Conservation (phyloP, 2,797 vertebrate species). For the Myiothlypis chrysogaster region DNA sequence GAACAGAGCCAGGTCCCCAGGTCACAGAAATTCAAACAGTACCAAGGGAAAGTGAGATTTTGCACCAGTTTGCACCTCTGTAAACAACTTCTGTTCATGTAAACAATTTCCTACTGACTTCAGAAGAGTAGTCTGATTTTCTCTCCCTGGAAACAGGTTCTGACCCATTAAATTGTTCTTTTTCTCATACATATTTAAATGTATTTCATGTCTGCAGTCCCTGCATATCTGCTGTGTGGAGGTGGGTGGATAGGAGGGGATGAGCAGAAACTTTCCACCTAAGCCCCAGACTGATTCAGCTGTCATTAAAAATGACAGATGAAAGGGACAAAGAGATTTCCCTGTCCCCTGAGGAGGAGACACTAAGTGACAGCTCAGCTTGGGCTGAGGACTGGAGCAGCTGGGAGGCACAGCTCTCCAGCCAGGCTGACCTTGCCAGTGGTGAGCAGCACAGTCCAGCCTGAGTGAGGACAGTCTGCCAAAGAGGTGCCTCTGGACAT, state of each 20-base stretch:
- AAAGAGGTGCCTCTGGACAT: not conserved
- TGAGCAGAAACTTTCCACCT: not conserved
- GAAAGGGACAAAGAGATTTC: not conserved
- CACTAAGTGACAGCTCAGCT: not conserved
- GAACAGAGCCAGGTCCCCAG: not conserved
- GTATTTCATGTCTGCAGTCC: not conserved
- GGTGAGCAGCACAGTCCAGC: not conserved
- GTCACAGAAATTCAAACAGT: constrained; percentile 13
- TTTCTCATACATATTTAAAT: not conserved
- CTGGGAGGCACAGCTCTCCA: not conserved
- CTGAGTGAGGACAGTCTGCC: not conserved
- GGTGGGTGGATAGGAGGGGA: not conserved
- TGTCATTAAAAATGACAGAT: not conserved
- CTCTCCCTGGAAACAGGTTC: not conserved
- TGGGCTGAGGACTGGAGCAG: not conserved
- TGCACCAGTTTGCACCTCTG: not conserved
- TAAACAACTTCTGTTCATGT: constrained; percentile 17
- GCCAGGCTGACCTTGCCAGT: not conserved
- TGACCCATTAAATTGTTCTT: not conserved
- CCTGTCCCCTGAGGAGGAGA: not conserved
- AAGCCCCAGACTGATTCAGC: not conserved
- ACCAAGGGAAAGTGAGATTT: not conserved
- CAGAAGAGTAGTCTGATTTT: not conserved
- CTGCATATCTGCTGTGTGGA: not conserved
- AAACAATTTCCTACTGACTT: not conserved